phyloP scores from a whole-genome alignment of 2,113 vertebrate species.

The Dascyllus trimaculatus region DNA sequence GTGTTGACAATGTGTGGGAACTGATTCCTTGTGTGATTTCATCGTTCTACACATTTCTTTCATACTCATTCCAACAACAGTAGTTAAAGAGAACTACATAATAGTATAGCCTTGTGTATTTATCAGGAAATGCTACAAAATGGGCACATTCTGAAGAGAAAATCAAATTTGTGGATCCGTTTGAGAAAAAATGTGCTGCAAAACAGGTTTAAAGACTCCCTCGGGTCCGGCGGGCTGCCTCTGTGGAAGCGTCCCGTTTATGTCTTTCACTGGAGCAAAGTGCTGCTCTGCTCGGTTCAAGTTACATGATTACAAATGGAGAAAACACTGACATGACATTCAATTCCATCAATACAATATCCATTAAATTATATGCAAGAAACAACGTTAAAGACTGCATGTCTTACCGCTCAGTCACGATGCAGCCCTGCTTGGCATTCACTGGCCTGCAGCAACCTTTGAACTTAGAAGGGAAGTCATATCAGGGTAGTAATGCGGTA shows the following conservation, averaged over 20 bases:
- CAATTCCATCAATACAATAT: background rate
- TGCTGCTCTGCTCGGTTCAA: background rate
- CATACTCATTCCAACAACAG: too few species aligned
- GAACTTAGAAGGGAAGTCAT: constrained; percentile 18
- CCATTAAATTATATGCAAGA: background rate
- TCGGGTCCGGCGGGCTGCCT: too few species aligned
- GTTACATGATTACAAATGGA: background rate
- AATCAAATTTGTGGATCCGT: too few species aligned
- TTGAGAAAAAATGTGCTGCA: too few species aligned
- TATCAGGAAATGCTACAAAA: too few species aligned
- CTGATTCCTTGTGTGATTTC: too few species aligned
- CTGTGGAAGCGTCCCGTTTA: background rate
- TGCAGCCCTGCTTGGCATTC: background rate
- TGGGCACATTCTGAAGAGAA: too few species aligned
- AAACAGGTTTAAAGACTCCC: too few species aligned
- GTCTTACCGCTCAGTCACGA: constrained; percentile 62
- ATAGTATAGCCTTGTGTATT: too few species aligned
- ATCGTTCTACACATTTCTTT: too few species aligned
- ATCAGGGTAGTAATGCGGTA: background rate
- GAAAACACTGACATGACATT: background rate
- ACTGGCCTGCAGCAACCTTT: constrained; percentile 63
- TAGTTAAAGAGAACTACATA: too few species aligned
- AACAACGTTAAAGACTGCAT: background rate
- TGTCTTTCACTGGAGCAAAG: background rate
- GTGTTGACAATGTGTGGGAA: too few species aligned